These are phyloP conservation scores for Mesochorus sp. DNA, from an alignment of 2,888 invertebrate species.

Conservation along the genomic window DNA sequence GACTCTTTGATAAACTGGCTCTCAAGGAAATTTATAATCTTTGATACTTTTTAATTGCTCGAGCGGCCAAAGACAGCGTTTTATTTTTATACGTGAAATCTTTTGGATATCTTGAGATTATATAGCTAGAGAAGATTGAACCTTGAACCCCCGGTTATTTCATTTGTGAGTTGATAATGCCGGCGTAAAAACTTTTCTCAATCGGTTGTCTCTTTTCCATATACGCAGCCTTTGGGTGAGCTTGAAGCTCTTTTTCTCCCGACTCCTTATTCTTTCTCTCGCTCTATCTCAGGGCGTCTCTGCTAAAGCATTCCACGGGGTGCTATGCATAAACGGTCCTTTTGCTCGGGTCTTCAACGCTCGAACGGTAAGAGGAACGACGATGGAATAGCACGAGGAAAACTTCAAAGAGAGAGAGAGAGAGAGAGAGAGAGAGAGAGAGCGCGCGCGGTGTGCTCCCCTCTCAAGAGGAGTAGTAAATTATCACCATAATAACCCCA, in stretches of 20 bases:
- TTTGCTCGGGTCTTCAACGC: conserved; percentile 42
- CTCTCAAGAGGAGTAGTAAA: conserved; percentile 74
- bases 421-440: conserved; percentile 58
- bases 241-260: conserved; percentile 47
- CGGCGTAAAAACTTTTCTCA: conserved; percentile 69
- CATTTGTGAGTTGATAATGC: conserved; percentile 8
- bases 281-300: conserved; percentile 31
- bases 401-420: conserved; percentile 17
- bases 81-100: not conserved
- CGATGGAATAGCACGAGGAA: conserved; percentile 48
- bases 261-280: not conserved
- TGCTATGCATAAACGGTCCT: conserved; percentile 61
- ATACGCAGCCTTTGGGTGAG: conserved; percentile 33
- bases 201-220: conserved; percentile 60
- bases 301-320: conserved; percentile 54
- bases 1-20: conserved; percentile 3
- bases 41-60: conserved; percentile 10
- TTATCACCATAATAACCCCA: conserved; percentile 79
- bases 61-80: not conserved
- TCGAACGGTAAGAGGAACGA: conserved; percentile 48
- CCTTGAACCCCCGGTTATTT: conserved; percentile 18
- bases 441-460: conserved; percentile 65
- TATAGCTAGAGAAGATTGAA: conserved; percentile 11
- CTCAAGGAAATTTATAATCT: conserved; percentile 9
- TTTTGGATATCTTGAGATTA: not conserved